phyloP scores from a whole-genome alignment of 2,888 invertebrate species.

The Sicus ferrugineus region DNA sequence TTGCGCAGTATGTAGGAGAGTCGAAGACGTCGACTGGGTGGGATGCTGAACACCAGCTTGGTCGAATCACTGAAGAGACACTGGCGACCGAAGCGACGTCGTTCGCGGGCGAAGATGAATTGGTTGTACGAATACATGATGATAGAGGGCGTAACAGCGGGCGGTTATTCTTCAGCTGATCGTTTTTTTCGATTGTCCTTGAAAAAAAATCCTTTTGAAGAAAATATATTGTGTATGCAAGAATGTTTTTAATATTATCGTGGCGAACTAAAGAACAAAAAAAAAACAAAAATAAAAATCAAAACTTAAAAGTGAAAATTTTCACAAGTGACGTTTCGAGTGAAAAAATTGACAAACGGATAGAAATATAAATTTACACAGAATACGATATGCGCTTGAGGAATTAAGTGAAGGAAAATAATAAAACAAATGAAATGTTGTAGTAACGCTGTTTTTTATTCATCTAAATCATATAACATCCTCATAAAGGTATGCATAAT shows the following conservation, averaged over 20 bases:
- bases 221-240: too few species aligned
- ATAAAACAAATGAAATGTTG: neutral
- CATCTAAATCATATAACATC: neutral
- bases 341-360: neutral
- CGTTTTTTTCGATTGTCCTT: neutral
- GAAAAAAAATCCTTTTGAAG: too few species aligned
- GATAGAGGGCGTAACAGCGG: neutral
- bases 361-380: neutral
- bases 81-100: conserved; percentile 77
- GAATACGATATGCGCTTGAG: neutral
- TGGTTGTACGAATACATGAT: conserved; percentile 46
- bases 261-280: neutral
- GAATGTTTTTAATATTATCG: neutral
- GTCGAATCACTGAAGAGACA: conserved; percentile 75
- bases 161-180: too few species aligned
- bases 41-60: conserved; percentile 71
- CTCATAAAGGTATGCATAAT: neutral
- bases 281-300: too few species aligned
- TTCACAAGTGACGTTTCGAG: neutral
- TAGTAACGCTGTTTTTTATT: conserved; percentile 14
- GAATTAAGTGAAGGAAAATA: neutral
- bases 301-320: too few species aligned
- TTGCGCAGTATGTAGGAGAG: conserved; percentile 69
- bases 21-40: conserved; percentile 67
- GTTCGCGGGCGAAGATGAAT: conserved; percentile 63